Percentiles rank a stretch among this genome's conserved stretches.
Conservation (phyloP, 2,797 vertebrate species). For the Acrossocheilus fasciatus region DNA sequence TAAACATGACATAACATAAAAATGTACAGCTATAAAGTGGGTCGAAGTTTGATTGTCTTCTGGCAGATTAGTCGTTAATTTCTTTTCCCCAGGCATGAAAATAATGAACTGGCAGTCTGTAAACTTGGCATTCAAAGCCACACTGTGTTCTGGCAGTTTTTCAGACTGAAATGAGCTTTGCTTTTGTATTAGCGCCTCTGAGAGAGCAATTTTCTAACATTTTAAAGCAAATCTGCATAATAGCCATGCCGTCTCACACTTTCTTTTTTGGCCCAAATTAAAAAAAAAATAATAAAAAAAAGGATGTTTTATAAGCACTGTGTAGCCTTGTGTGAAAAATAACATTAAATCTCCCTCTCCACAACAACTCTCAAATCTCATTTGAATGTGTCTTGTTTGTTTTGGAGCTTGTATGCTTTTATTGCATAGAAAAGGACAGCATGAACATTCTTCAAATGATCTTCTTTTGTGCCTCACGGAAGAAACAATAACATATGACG, state of each 20-base stretch:
- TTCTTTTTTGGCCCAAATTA: not conserved
- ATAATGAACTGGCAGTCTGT: not conserved
- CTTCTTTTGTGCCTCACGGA: not conserved
- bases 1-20: not conserved
- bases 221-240: slow-evolving; percentile 15
- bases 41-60: not conserved
- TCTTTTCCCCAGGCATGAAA: not conserved
- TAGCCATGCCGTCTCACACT: not conserved
- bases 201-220: slow-evolving; percentile 4
- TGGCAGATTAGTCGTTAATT: not conserved
- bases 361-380: not conserved
- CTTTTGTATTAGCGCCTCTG: not conserved
- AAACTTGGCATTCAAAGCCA: not conserved
- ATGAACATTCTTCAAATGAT: not conserved
- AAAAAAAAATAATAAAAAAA: not conserved
- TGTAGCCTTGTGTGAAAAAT: not conserved
- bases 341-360: not conserved
- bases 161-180: not conserved
- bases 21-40: not conserved
- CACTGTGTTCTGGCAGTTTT: not conserved
- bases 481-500: not conserved
- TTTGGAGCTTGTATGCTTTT: not conserved
- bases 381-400: not conserved
- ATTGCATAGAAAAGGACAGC: not conserved
- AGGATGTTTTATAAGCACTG: not conserved